These are phyloP conservation scores for Byasa hedistus DNA, from an alignment of 2,888 invertebrate species.

Conservation along the genomic window DNA sequence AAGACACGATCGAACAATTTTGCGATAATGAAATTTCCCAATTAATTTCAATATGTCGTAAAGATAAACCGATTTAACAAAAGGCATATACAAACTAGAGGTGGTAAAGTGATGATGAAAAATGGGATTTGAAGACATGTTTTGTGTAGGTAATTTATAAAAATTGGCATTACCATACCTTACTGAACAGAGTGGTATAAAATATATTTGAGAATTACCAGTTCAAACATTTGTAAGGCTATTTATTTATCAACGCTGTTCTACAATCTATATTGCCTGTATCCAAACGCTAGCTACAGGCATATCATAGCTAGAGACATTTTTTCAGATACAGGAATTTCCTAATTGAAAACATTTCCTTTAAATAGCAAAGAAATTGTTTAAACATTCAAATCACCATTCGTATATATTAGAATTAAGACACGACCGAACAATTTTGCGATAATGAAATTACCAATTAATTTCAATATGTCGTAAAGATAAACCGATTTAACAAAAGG, in stretches of 20 bases:
- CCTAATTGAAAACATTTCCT: not conserved
- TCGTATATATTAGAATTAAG: not conserved
- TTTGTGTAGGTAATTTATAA: too few species aligned
- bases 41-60: constrained; percentile 1
- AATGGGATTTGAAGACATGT: too few species aligned
- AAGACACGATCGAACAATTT: not conserved
- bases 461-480: constrained; percentile 1
- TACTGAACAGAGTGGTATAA: too few species aligned
- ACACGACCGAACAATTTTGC: not conserved
- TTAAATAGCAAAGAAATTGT: not conserved
- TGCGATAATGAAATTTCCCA: not conserved
- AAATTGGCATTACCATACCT: too few species aligned
- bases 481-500: not conserved
- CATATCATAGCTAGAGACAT: not conserved
- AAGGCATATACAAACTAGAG: not conserved
- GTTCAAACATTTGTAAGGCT: too few species aligned
- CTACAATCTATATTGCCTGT: too few species aligned
- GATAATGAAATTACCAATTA: constrained; percentile 3
- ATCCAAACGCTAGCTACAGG: too few species aligned
- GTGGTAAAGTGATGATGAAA: constrained; percentile 9
- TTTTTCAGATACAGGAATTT: not conserved
- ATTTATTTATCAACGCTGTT: too few species aligned
- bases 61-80: not conserved
- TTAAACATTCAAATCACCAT: not conserved
- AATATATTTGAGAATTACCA: too few species aligned